Percentiles rank a stretch among this genome's conserved stretches.
Evolutionary conservation across 2,797 vertebrate genomes (phyloP).

Genomic region (Pangasius macronema): DNA sequence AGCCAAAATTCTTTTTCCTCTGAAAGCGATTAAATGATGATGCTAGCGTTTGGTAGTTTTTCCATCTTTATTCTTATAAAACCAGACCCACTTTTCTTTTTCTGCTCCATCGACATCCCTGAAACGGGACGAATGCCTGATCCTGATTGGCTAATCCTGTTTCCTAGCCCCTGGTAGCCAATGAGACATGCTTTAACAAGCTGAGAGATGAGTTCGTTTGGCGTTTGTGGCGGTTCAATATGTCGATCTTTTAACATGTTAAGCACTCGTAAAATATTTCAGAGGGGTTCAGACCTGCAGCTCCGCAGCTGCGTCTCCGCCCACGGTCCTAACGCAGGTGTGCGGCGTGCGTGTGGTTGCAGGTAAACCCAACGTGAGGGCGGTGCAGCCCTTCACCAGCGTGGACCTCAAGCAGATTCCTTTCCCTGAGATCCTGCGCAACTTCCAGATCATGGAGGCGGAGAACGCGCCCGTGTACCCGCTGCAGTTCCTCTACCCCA

Average conservation of each 20-base stretch:
- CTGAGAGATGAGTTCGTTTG: too few species aligned
- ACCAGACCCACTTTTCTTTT: too few species aligned
- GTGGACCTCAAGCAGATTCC: slow-evolving; percentile 81
- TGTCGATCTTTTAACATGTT: neutral
- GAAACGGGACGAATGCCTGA: neutral
- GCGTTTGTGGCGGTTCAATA: neutral
- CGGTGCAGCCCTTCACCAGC: slow-evolving; percentile 86
- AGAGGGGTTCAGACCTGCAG: neutral
- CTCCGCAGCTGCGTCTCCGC: neutral
- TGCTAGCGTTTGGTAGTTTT: neutral
- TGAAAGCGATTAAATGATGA: neutral
- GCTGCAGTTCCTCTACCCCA: slow-evolving; percentile 84
- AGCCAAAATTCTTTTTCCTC: neutral
- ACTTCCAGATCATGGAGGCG: slow-evolving; percentile 82
- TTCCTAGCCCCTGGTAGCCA: neutral
- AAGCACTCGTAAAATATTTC: neutral
- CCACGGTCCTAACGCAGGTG: neutral
- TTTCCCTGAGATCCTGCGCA: slow-evolving; percentile 86
- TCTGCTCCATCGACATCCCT: neutral
- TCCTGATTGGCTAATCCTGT: neutral
- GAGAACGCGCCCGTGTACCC: slow-evolving; percentile 87
- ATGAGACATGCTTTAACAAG: too few species aligned
- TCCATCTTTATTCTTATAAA: too few species aligned
- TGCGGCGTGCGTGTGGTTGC: neutral
- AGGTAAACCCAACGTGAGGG: slow-evolving; percentile 77